Conservation (phyloP, 2,888 invertebrate genomes). For the Proisotoma minuta region DNA sequence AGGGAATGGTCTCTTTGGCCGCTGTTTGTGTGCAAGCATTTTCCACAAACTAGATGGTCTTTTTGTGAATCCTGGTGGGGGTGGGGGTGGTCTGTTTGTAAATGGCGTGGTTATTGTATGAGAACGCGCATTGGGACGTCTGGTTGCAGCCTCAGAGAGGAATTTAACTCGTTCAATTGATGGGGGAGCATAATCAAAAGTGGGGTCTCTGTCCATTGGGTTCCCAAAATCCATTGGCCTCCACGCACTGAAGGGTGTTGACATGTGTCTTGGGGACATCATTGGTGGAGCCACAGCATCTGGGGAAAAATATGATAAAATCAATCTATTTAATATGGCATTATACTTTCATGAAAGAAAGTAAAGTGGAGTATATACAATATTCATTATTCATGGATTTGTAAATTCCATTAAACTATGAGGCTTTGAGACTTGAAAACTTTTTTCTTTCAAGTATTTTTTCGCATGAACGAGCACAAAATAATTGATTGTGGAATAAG, state of each 20-base stretch:
- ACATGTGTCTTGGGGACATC: conserved; percentile 11
- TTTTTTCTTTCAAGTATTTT: too few species aligned
- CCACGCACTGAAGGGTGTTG: conserved; percentile 27
- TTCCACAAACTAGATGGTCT: conserved; percentile 40
- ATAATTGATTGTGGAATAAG: too few species aligned
- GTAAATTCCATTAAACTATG: too few species aligned
- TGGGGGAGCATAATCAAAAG: conserved; percentile 45
- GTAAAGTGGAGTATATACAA: too few species aligned
- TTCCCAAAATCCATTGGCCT: conserved; percentile 38
- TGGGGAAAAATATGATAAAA: background rate
- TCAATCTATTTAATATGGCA: too few species aligned
- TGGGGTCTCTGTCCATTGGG: conserved; percentile 44
- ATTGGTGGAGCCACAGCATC: background rate
- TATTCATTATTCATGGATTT: too few species aligned
- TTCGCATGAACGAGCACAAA: too few species aligned
- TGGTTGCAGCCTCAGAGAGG: conserved; percentile 18
- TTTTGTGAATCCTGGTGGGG: conserved; percentile 12
- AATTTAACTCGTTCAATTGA: conserved; percentile 41
- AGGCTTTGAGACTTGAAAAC: too few species aligned
- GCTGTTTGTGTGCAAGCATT: conserved; percentile 38
- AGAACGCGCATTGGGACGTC: conserved; percentile 26
- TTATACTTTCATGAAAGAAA: too few species aligned
- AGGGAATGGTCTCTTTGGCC: conserved; percentile 24
- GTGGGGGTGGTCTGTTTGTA: conserved; percentile 14
- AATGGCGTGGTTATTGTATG: conserved; percentile 1